These are phyloP conservation scores for Trissonchulus latispiculum DNA, from an alignment of 2,888 invertebrate species.

Conservation along the genomic window DNA sequence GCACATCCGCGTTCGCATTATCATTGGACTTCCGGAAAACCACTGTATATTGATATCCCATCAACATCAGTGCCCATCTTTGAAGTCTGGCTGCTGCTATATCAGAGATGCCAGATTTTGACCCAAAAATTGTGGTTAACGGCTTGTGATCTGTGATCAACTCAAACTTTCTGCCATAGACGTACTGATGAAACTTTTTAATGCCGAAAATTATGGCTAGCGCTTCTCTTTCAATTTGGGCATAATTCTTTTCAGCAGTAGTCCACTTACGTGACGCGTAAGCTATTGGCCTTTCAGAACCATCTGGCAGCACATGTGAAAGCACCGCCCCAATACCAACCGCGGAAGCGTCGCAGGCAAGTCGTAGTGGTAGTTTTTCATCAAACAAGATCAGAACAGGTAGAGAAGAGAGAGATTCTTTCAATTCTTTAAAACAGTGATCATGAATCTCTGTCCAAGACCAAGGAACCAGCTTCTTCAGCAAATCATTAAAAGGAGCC, in stretches of 20 bases:
- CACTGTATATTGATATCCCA: slow-evolving; percentile 13
- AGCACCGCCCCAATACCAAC: slow-evolving; percentile 17
- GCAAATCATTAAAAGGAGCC: too few species aligned
- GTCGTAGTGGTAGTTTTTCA: background rate
- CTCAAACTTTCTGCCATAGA: slow-evolving; percentile 27
- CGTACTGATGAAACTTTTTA: slow-evolving; percentile 31
- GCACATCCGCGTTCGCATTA: slow-evolving; percentile 27
- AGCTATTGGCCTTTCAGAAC: slow-evolving; percentile 27
- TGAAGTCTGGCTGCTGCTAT: slow-evolving; percentile 23
- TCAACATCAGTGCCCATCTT: slow-evolving; percentile 25
- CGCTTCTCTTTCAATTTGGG: slow-evolving; percentile 31
- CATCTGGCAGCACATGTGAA: slow-evolving; percentile 27
- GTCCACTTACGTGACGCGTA: slow-evolving; percentile 30
- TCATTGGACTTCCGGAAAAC: slow-evolving; percentile 3
- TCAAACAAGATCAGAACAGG: background rate
- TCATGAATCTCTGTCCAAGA: background rate
- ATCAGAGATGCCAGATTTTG: slow-evolving; percentile 15
- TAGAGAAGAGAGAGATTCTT: background rate
- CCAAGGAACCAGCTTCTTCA: too few species aligned
- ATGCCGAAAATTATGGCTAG: slow-evolving; percentile 29
- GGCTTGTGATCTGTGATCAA: slow-evolving; percentile 30
- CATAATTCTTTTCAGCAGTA: slow-evolving; percentile 28
- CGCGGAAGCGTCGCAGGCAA: too few species aligned
- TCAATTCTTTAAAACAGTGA: background rate
- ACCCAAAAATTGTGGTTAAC: slow-evolving; percentile 27